These are phyloP conservation scores for Aphis craccivora DNA, from an alignment of 1,140 invertebrate species.

Conservation along the genomic window DNA sequence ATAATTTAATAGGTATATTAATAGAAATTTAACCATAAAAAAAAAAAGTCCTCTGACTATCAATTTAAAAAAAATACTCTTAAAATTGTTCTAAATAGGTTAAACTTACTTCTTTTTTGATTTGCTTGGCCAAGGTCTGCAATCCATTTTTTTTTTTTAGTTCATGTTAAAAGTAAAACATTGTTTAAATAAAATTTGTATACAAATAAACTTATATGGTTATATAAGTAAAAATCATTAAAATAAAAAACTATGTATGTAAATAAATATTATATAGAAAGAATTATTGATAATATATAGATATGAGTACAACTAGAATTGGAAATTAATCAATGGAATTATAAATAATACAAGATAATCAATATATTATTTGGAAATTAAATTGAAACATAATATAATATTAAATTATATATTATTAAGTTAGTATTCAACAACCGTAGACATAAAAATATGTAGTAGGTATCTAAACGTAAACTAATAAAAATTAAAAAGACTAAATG, in stretches of 20 bases:
- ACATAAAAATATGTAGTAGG: too few species aligned
- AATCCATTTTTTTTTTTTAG: neutral
- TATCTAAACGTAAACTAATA: too few species aligned
- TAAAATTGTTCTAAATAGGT: neutral
- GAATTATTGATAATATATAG: neutral
- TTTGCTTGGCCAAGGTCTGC: neutral
- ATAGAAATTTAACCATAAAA: neutral
- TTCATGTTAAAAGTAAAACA: conserved; percentile 29
- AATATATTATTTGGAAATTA: neutral
- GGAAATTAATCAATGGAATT: neutral
- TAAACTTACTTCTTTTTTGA: conserved; percentile 46
- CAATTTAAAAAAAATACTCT: neutral
- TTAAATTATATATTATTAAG: too few species aligned
- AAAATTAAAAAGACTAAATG: too few species aligned
- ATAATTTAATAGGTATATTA: neutral
- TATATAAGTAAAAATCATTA: neutral
- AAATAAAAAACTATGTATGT: neutral
- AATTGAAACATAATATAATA: neutral
- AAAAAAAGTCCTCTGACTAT: neutral
- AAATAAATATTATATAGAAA: neutral
- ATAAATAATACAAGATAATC: neutral
- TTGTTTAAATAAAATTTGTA: neutral
- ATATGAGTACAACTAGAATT: neutral
- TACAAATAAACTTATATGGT: neutral
- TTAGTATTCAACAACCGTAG: too few species aligned